Evolutionary conservation across 1,140 invertebrate species (phyloP).

Genomic region (Melanaphis sacchari): DNA sequence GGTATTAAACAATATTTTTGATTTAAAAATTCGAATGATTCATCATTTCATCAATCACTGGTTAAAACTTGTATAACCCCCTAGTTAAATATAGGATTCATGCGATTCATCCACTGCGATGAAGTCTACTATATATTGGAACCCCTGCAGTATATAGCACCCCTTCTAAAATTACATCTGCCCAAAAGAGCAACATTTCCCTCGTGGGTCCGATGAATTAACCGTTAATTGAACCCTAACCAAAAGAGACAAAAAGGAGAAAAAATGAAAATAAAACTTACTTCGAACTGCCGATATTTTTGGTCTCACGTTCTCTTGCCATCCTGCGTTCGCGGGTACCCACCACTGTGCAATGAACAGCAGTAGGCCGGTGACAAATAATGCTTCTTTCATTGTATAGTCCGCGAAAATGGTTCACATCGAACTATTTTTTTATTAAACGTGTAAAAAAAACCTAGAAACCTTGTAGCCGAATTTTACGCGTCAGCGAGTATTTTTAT

Average conservation of each 20-base stretch:
- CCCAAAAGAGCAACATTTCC: conserved; percentile 14
- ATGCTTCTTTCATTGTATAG: background rate
- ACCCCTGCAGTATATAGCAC: conserved; percentile 18
- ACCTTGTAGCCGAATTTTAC: background rate
- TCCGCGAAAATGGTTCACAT: conserved; percentile 22
- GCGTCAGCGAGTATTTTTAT: background rate
- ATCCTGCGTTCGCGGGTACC: conserved; percentile 17
- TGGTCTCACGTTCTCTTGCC: conserved; percentile 53
- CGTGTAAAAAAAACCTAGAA: background rate
- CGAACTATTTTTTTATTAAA: conserved; percentile 26
- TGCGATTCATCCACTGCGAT: background rate
- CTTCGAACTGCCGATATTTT: conserved; percentile 55
- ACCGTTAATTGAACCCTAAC: conserved; percentile 41
- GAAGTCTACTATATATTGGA: background rate
- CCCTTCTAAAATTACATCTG: conserved; percentile 43
- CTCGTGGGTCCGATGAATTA: conserved; percentile 16
- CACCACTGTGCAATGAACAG: conserved; percentile 12
- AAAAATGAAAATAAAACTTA: conserved; percentile 27
- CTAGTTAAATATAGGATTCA: background rate
- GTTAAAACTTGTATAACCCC: background rate
- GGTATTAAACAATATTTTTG: background rate
- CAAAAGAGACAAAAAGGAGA: background rate
- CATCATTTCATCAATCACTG: conserved; percentile 43
- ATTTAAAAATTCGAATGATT: conserved; percentile 13
- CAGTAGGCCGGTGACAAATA: background rate